Conservation (phyloP, 2,797 vertebrate genomes). For the Pseudotriccus pelzelni region DNA sequence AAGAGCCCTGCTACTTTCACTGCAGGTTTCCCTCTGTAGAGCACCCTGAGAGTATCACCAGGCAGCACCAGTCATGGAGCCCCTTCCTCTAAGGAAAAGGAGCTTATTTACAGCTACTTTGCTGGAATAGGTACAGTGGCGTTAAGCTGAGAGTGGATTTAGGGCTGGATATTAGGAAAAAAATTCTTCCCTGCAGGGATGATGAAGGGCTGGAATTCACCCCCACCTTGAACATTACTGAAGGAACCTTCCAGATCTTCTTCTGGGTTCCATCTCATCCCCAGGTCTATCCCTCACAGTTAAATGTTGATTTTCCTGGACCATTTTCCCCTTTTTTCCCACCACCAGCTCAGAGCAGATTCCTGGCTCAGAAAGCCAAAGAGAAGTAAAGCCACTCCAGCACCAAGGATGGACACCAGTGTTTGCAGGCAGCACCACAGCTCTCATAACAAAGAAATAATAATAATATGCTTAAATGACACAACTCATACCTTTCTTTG, state of each 20-base stretch:
- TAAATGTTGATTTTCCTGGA: neutral
- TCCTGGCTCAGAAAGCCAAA: neutral
- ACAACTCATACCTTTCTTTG: neutral
- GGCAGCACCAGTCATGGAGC: neutral
- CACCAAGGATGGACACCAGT: neutral
- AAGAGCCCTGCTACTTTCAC: neutral
- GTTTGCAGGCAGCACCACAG: neutral
- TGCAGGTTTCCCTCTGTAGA: neutral
- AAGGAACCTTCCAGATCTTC: neutral
- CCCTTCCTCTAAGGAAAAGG: neutral
- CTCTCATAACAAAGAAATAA: neutral
- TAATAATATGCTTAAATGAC: neutral
- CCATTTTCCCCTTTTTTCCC: neutral
- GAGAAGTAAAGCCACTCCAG: neutral
- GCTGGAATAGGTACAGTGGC: accelerated
- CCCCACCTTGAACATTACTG: neutral
- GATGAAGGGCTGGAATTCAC: neutral
- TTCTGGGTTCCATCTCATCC: neutral
- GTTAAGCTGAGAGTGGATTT: neutral
- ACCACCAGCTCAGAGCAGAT: neutral
- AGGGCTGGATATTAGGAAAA: neutral
- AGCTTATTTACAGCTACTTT: neutral
- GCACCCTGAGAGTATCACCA: neutral
- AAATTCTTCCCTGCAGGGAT: neutral
- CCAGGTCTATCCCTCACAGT: neutral